These are phyloP conservation scores for Heteronetta atricapilla DNA, from an alignment of 2,113 vertebrate genomes.

Conservation along the genomic window DNA sequence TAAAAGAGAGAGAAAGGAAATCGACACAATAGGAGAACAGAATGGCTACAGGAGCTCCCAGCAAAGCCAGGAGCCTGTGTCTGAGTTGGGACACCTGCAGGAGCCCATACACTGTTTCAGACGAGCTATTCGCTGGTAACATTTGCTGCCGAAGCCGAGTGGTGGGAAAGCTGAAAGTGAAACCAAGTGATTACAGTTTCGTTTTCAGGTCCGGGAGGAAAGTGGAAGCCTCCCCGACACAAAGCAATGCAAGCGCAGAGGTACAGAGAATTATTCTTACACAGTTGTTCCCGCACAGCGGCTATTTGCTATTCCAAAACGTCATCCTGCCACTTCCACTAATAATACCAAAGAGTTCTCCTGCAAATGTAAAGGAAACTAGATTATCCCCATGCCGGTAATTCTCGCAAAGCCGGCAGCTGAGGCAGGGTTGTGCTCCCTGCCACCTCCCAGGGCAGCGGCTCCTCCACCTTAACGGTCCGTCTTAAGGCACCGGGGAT, in stretches of 20 bases:
- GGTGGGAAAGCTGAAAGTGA: slow-evolving; percentile 50
- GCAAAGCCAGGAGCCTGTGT: neutral
- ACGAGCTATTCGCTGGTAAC: neutral
- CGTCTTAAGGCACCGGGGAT: neutral
- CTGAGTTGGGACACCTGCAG: accelerated
- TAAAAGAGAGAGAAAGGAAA: accelerated
- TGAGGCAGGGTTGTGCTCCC: neutral
- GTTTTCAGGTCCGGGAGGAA: neutral
- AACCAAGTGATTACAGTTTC: slow-evolving; percentile 35
- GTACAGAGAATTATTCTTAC: neutral
- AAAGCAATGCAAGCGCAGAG: neutral
- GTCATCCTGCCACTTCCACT: neutral
- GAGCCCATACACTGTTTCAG: neutral
- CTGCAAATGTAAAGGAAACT: neutral
- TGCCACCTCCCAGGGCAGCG: neutral
- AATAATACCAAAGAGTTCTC: neutral
- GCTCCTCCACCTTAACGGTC: slow-evolving; percentile 23
- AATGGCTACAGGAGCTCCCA: neutral
- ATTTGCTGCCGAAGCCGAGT: neutral
- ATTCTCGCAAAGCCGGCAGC: neutral
- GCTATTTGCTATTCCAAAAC: neutral
- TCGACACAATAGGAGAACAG: too few relatives aligned
- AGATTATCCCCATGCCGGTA: accelerated
- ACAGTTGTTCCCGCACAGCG: neutral
- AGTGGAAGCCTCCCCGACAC: neutral